Percentiles rank a stretch among this genome's conserved stretches.
phyloP scores from a whole-genome alignment of 2,797 vertebrate genomes.

The Clarias pachynema region DNA sequence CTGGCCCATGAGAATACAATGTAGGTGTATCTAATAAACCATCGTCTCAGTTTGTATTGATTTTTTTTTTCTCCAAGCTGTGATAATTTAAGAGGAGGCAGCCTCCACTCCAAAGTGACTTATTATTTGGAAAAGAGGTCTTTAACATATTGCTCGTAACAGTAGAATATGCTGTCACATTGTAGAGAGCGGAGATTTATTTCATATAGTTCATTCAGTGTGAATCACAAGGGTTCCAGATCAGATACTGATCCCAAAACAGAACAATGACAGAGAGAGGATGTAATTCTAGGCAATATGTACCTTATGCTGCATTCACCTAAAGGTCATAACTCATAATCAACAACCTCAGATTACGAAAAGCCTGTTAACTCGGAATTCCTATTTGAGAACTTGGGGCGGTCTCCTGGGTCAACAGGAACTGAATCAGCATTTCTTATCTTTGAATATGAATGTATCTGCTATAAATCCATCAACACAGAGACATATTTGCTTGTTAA shows the following conservation, averaged over 20 bases:
- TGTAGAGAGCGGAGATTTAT: background rate
- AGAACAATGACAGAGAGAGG: constrained; percentile 39
- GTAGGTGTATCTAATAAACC: background rate
- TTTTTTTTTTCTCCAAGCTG: background rate
- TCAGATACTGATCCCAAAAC: background rate
- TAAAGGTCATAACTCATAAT: background rate
- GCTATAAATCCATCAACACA: background rate
- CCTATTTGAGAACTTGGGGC: background rate
- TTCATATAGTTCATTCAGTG: background rate
- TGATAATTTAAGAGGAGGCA: constrained; percentile 1
- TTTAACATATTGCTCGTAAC: constrained; percentile 6
- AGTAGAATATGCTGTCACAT: background rate
- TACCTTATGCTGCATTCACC: background rate
- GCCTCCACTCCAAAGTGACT: background rate
- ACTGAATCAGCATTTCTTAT: background rate
- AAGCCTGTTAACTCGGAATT: background rate
- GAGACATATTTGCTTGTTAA: background rate
- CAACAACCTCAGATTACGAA: background rate
- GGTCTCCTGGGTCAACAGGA: background rate
- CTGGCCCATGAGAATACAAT: constrained; percentile 17
- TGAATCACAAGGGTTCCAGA: background rate
- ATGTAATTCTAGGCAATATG: constrained; percentile 29
- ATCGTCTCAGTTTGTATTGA: constrained; percentile 3
- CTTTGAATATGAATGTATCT: background rate
- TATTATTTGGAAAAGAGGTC: background rate